Evolutionary conservation across 2,113 vertebrate genomes (phyloP).

Genomic region (Halcyon senegalensis): DNA sequence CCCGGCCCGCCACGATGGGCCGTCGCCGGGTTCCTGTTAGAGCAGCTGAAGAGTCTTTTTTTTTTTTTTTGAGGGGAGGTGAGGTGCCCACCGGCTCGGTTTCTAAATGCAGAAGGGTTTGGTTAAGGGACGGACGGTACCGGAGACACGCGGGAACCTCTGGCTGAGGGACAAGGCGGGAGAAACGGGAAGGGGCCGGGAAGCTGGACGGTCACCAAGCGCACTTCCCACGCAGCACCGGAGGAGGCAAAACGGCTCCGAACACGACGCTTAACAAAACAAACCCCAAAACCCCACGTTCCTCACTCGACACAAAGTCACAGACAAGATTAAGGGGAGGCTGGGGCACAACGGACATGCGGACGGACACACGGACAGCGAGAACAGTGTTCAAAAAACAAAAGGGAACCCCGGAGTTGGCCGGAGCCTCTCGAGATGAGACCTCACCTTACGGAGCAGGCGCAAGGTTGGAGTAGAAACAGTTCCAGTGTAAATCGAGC

Average conservation of each 20-base stretch:
- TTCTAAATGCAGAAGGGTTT: background rate
- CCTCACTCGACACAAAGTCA: conserved; percentile 26
- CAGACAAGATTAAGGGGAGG: background rate
- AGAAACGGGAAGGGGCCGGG: background rate
- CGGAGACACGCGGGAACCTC: background rate
- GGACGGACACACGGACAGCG: conserved; percentile 37
- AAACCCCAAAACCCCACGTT: background rate
- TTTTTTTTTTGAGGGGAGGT: background rate
- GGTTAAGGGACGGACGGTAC: background rate
- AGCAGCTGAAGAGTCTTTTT: background rate
- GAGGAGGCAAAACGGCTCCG: background rate
- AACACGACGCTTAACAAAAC: background rate
- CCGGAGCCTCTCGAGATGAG: conserved; percentile 28
- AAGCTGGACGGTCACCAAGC: background rate
- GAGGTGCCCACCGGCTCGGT: background rate
- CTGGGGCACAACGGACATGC: background rate
- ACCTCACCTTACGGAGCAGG: conserved; percentile 62
- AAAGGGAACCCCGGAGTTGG: background rate
- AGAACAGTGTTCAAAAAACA: conserved; percentile 1
- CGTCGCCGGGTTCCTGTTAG: background rate
- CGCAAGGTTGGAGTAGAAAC: conserved; percentile 71
- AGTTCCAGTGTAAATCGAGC: conserved; percentile 83
- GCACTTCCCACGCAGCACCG: background rate
- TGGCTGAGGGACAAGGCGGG: background rate
- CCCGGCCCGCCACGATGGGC: background rate